phyloP scores from a whole-genome alignment of 2,888 invertebrate species.

The Pristionchus japonicus region DNA sequence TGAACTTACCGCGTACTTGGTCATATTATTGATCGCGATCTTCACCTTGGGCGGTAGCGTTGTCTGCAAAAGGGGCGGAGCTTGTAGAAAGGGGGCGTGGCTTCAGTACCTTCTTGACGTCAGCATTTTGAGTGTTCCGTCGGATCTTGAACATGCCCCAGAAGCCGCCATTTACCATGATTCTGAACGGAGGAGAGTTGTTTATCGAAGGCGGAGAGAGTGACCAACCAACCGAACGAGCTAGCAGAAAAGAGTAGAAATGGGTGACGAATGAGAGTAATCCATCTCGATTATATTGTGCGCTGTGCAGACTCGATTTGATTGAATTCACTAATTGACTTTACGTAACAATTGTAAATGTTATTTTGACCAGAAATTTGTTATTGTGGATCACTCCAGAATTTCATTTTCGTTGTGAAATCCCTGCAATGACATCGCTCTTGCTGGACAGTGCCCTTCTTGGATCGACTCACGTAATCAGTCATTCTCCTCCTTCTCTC shows the following conservation, averaged over 20 bases:
- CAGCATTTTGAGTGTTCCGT: slow-evolving; percentile 11
- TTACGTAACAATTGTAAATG: too few relatives aligned
- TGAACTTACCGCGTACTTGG: slow-evolving; percentile 18
- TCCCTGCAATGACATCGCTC: too few relatives aligned
- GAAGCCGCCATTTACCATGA: slow-evolving; percentile 8
- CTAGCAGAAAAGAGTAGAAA: neutral
- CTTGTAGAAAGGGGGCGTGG: neutral
- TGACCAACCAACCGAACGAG: neutral
- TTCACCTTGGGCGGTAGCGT: slow-evolving; percentile 6
- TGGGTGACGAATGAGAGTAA: neutral
- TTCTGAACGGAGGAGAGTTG: neutral
- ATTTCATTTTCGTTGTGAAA: too few relatives aligned
- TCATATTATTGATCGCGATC: slow-evolving; percentile 34
- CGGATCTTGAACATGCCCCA: slow-evolving; percentile 34
- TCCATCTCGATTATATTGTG: neutral
- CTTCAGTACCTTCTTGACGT: neutral
- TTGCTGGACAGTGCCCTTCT: neutral
- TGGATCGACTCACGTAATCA: neutral
- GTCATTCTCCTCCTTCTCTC: neutral
- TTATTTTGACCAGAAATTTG: too few relatives aligned
- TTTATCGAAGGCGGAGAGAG: neutral
- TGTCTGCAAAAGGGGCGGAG: slow-evolving; percentile 13
- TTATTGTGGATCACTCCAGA: too few relatives aligned
- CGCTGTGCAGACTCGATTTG: neutral
- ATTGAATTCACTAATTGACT: neutral